A percentile compares a stretch with the other conserved stretches of the same genome.
phyloP scores from a whole-genome alignment of 2,113 vertebrate species.

The Mesitornis unicolor region DNA sequence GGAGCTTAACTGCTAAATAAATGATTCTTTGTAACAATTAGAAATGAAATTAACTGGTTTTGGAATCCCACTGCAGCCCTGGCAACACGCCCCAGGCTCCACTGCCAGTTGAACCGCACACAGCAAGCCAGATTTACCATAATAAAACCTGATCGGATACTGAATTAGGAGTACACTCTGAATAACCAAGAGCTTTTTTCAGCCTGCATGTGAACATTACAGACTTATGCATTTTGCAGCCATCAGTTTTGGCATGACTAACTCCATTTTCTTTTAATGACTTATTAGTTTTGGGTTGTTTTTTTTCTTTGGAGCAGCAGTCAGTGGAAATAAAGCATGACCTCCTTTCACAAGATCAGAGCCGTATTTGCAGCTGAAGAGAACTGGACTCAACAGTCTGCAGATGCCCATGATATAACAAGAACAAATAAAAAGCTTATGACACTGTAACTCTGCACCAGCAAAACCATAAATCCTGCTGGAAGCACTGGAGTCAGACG shows the following conservation, averaged over 20 bases:
- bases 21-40: conserved; percentile 21
- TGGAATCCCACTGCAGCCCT: conserved; percentile 26
- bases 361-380: conserved; percentile 6
- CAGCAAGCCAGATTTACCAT: background rate
- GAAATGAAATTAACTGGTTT: conserved; percentile 30
- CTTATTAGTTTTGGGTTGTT: background rate
- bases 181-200: background rate
- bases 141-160: background rate
- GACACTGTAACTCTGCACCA: conserved; percentile 49
- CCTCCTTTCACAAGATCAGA: conserved; percentile 19
- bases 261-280: conserved; percentile 29
- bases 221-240: background rate
- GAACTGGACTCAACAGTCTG: conserved; percentile 24
- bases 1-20: conserved; percentile 1
- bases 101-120: background rate
- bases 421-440: conserved; percentile 65
- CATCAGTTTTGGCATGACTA: background rate
- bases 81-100: background rate
- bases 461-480: conserved; percentile 45
- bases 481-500: conserved; percentile 34
- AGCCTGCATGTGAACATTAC: background rate
- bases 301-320: background rate
- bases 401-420: conserved; percentile 46
- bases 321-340: background rate
- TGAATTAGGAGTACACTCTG: background rate